Conservation (phyloP, 2,797 vertebrate genomes). For the Percopsis omiscomaycus region DNA sequence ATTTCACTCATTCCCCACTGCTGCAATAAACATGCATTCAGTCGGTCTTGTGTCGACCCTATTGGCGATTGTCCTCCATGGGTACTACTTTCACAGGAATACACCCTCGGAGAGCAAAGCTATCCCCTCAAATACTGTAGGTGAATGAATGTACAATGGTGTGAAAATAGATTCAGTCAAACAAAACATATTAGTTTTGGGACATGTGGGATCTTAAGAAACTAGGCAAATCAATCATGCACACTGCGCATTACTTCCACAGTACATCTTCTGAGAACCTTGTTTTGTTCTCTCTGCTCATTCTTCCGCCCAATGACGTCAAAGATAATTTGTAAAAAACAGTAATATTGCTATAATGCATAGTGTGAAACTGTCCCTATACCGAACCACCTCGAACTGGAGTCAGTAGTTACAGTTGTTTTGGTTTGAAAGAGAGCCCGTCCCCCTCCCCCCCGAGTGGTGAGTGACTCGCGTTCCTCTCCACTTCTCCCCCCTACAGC, state of each 20-base stretch:
- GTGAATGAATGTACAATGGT: slow-evolving; percentile 23
- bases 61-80: slow-evolving; percentile 44
- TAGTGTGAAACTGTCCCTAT: slow-evolving; percentile 71
- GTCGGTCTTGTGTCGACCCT: slow-evolving; percentile 22
- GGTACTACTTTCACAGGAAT: slow-evolving; percentile 26
- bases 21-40: slow-evolving; percentile 47
- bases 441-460: too few relatives aligned
- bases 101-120: not conserved
- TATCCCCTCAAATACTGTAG: slow-evolving; percentile 13
- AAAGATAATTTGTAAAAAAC: slow-evolving; percentile 6
- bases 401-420: not conserved
- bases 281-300: too few relatives aligned
- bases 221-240: too few relatives aligned
- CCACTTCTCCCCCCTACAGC: too few relatives aligned
- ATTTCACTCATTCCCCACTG: slow-evolving; percentile 31
- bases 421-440: too few relatives aligned
- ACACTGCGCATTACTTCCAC: too few relatives aligned
- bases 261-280: too few relatives aligned
- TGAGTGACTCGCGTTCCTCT: too few relatives aligned
- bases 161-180: slow-evolving; percentile 3
- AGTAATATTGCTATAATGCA: slow-evolving; percentile 59
- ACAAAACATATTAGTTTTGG: not conserved
- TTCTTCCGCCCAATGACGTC: slow-evolving; percentile 4
- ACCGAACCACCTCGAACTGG: slow-evolving; percentile 13
- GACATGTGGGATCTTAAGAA: too few relatives aligned